Percentiles rank a stretch among this genome's conserved stretches.
Evolutionary conservation across 1,140 invertebrate genomes (phyloP).

Genomic region (Drosophila navojoa): DNA sequence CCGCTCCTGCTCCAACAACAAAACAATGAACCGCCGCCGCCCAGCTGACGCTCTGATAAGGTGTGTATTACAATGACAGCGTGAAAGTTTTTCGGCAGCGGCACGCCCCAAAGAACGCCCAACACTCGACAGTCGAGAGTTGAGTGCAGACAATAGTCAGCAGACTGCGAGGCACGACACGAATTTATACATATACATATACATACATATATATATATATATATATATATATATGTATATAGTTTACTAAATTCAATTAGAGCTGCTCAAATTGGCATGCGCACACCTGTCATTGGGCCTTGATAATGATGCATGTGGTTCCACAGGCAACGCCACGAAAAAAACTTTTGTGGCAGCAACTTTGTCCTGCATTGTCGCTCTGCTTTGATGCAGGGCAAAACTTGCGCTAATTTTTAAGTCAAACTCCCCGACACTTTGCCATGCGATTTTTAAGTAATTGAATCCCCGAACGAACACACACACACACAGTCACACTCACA

Average conservation of each 20-base stretch:
- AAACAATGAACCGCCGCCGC: slow-evolving; percentile 41
- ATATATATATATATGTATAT: slow-evolving; percentile 43
- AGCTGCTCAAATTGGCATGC: slow-evolving; percentile 76
- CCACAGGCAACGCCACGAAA: slow-evolving; percentile 44
- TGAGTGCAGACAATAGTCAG: slow-evolving; percentile 9
- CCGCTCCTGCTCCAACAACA: not conserved
- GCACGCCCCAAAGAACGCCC: slow-evolving; percentile 17
- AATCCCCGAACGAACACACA: slow-evolving; percentile 16
- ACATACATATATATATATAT: no score
- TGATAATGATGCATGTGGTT: slow-evolving; percentile 80
- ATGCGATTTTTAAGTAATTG: slow-evolving; percentile 66
- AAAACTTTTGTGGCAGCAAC: slow-evolving; percentile 64
- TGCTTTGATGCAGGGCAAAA: slow-evolving; percentile 20
- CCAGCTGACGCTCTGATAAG: slow-evolving; percentile 42
- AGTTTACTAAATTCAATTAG: slow-evolving; percentile 81
- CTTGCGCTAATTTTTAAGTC: slow-evolving; percentile 44
- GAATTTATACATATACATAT: no score
- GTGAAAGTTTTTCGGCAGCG: slow-evolving; percentile 65
- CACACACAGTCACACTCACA: slow-evolving; percentile 17
- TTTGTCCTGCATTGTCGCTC: slow-evolving; percentile 49
- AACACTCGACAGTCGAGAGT: slow-evolving; percentile 7
- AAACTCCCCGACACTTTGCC: slow-evolving; percentile 57
- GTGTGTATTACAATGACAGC: slow-evolving; percentile 81
- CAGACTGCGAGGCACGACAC: slow-evolving; percentile 20
- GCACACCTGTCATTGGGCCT: slow-evolving; percentile 76